Conservation (phyloP, 2,113 vertebrate genomes). For the Columba livia region DNA sequence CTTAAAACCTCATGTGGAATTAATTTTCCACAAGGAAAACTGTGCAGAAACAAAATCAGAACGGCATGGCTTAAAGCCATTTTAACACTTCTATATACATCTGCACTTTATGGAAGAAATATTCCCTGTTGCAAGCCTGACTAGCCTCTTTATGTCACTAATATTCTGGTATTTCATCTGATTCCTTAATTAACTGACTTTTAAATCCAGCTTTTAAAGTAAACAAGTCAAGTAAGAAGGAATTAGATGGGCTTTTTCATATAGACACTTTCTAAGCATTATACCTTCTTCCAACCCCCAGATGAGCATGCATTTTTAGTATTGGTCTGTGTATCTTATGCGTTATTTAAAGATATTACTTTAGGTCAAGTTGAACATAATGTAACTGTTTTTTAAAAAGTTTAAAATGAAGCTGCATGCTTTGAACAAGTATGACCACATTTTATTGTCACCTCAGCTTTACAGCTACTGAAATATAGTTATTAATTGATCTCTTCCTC, state of each 20-base stretch:
- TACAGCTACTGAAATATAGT: background rate
- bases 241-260: background rate
- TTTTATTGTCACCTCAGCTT: background rate
- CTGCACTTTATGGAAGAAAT: background rate
- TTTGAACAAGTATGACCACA: background rate
- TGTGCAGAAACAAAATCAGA: background rate
- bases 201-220: background rate
- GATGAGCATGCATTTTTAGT: background rate
- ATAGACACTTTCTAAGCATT: background rate
- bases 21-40: background rate
- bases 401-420: background rate
- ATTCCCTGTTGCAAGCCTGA: background rate
- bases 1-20: background rate
- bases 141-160: background rate
- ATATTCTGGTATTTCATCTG: background rate
- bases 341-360: background rate
- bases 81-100: background rate
- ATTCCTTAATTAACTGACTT: background rate
- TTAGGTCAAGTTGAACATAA: background rate
- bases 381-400: background rate
- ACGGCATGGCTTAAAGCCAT: background rate
- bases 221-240: background rate
- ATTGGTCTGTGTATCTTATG: background rate
- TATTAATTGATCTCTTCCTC: slow-evolving; percentile 57
- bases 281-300: background rate